Evolutionary conservation across 2,888 invertebrate genomes (phyloP).

Genomic region (Amblyjoppa fuscipennis): DNA sequence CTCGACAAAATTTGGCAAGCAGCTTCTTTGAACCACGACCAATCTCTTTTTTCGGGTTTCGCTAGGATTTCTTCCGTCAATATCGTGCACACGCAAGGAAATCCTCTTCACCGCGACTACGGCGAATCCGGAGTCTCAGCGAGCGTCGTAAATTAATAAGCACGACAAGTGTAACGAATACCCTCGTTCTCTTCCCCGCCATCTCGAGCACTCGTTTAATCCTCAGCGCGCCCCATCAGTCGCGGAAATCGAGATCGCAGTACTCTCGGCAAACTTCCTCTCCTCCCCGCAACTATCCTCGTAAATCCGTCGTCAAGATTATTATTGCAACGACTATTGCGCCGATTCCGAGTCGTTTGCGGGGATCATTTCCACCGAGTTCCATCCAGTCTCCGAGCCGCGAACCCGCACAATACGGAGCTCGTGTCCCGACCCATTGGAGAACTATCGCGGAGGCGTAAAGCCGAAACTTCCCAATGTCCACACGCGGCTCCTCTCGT

Average conservation of each 20-base stretch:
- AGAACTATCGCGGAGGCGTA: conserved; percentile 21
- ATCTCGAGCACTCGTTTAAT: no score
- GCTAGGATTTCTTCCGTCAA: no score
- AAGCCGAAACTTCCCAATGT: conserved; percentile 41
- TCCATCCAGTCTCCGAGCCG: neutral
- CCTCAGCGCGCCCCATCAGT: no score
- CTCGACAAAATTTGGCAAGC: no score
- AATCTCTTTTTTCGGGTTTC: no score
- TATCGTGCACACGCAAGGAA: no score
- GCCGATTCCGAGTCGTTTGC: conserved; percentile 21
- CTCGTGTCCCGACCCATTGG: conserved; percentile 16
- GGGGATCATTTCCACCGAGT: neutral
- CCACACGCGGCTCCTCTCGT: conserved; percentile 26
- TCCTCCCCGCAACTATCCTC: conserved; percentile 14
- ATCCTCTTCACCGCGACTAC: no score
- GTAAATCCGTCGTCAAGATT: conserved; percentile 3
- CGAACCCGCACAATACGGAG: neutral
- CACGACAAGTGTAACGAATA: no score
- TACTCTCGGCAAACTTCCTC: neutral
- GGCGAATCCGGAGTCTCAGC: no score
- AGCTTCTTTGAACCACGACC: no score
- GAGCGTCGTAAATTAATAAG: no score
- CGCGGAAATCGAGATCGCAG: conserved; percentile 1
- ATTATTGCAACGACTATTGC: conserved; percentile 38
- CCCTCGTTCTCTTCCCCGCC: no score